Percentiles rank a stretch among this genome's conserved stretches.
Conservation (phyloP, 2,113 vertebrate genomes). For the Corythaeola cristata region DNA sequence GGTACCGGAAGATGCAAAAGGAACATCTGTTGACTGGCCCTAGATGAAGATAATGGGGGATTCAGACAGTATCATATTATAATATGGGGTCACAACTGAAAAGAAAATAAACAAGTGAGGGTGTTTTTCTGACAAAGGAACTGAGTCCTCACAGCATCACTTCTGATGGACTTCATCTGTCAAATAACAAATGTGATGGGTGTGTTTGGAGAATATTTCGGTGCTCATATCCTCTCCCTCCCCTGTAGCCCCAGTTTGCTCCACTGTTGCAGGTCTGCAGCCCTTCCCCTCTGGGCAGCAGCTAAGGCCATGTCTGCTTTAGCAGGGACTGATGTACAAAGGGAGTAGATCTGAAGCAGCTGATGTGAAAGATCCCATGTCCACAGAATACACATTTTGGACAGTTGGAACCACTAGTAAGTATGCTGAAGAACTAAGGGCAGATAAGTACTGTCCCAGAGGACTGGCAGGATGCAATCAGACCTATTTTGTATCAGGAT, state of each 20-base stretch:
- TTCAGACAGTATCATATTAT: background rate
- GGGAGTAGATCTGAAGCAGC: background rate
- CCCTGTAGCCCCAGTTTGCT: background rate
- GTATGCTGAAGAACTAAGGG: background rate
- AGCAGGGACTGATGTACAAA: background rate
- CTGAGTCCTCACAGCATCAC: background rate
- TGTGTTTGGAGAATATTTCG: background rate
- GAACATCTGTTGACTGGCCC: background rate
- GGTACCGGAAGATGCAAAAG: background rate
- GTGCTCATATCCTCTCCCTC: background rate
- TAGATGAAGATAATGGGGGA: background rate
- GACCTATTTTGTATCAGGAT: background rate
- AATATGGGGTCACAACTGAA: background rate
- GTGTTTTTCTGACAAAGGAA: background rate
- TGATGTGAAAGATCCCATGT: background rate
- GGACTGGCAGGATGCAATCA: background rate
- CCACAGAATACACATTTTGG: background rate
- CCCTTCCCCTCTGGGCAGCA: background rate
- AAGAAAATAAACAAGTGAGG: background rate
- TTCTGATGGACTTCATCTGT: background rate
- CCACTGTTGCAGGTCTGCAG: background rate
- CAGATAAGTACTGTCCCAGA: background rate
- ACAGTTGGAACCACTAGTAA: background rate
- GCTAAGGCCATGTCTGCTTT: background rate
- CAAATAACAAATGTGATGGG: background rate